A percentile compares a stretch with the other conserved stretches of the same genome.
phyloP scores from a whole-genome alignment of 2,888 invertebrate genomes.

The Crematogaster levior region DNA sequence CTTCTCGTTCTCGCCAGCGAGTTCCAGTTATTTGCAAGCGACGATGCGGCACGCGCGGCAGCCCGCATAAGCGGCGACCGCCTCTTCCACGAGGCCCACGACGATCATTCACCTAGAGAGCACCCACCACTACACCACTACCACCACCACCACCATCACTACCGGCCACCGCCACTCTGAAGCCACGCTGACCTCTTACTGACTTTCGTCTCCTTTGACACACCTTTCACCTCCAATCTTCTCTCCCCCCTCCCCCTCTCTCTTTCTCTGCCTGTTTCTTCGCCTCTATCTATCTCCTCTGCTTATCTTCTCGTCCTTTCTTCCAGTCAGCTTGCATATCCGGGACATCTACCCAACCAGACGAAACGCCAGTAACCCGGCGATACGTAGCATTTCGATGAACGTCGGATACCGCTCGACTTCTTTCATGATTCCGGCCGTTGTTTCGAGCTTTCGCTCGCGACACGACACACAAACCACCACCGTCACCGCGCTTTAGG shows the following conservation, averaged over 20 bases:
- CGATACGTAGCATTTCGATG: slow-evolving; percentile 53
- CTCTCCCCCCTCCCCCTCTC: background rate
- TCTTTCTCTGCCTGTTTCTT: slow-evolving; percentile 47
- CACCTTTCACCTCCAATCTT: slow-evolving; percentile 53
- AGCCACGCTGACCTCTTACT: slow-evolving; percentile 74
- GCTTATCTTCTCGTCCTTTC: slow-evolving; percentile 48
- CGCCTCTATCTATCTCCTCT: slow-evolving; percentile 28
- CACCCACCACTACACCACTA: slow-evolving; percentile 72
- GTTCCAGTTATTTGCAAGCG: slow-evolving; percentile 64
- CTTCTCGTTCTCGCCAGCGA: slow-evolving; percentile 42
- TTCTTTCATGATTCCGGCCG: slow-evolving; percentile 63
- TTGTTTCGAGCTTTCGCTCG: slow-evolving; percentile 38
- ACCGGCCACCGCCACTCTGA: slow-evolving; percentile 71
- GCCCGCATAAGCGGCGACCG: slow-evolving; percentile 73
- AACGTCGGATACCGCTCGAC: slow-evolving; percentile 50
- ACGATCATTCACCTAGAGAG: slow-evolving; percentile 76
- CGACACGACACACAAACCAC: slow-evolving; percentile 11
- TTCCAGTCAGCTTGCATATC: slow-evolving; percentile 22
- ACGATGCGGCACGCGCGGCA: slow-evolving; percentile 73
- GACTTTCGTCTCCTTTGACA: slow-evolving; percentile 70
- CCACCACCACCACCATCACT: slow-evolving; percentile 67
- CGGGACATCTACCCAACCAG: slow-evolving; percentile 61
- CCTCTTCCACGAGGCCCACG: slow-evolving; percentile 75
- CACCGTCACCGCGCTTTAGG: background rate
- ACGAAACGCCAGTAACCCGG: slow-evolving; percentile 59